Conservation (phyloP, 1,140 invertebrate genomes). For the Sweltsa coloradensis region DNA sequence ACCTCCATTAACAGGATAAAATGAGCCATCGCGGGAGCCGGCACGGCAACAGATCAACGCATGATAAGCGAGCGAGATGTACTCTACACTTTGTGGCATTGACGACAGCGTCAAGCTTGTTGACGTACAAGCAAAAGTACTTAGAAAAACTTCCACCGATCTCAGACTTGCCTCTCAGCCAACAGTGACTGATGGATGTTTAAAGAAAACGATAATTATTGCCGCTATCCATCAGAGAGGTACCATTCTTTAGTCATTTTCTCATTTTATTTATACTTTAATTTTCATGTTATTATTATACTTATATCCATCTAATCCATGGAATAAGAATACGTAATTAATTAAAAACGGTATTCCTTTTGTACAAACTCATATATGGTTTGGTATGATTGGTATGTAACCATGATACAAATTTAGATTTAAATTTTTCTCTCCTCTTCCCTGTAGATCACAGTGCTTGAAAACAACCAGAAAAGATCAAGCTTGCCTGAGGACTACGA, state of each 20-base stretch:
- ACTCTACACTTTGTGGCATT: constrained; percentile 77
- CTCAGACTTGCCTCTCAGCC: constrained; percentile 83
- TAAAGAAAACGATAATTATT: constrained; percentile 53
- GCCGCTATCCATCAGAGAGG: constrained; percentile 74
- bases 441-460: constrained; percentile 52
- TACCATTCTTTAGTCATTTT: too few relatives aligned
- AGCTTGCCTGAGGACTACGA: constrained; percentile 69
- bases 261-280: too few relatives aligned
- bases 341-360: too few relatives aligned
- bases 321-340: too few relatives aligned
- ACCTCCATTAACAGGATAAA: constrained; percentile 47
- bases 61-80: constrained; percentile 55
- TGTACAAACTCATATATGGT: too few relatives aligned
- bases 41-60: constrained; percentile 95
- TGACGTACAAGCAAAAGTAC: constrained; percentile 44
- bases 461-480: constrained; percentile 58
- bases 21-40: constrained; percentile 62
- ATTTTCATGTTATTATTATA: too few relatives aligned
- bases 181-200: constrained; percentile 68
- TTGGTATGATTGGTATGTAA: too few relatives aligned
- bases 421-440: constrained; percentile 11
- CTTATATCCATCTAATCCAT: too few relatives aligned
- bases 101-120: constrained; percentile 76
- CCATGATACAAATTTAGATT: too few relatives aligned
- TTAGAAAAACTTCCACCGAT: constrained; percentile 49